These are phyloP conservation scores for Erebia epiphron DNA, from an alignment of 2,888 invertebrate genomes.

Conservation along the genomic window DNA sequence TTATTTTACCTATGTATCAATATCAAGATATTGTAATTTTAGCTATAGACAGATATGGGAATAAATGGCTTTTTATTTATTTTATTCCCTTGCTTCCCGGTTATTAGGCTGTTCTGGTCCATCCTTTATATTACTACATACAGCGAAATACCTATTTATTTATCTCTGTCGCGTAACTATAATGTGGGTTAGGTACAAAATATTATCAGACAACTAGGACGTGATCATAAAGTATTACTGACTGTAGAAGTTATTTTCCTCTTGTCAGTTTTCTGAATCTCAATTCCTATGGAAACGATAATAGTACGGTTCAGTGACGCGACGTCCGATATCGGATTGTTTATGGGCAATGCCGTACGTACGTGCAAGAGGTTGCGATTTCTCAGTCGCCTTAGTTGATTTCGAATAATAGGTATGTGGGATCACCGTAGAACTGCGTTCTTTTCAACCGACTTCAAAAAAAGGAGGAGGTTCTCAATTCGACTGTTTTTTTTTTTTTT, in stretches of 20 bases:
- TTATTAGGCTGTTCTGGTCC: too few species aligned
- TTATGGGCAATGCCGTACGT: conserved; percentile 63
- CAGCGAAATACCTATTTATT: conserved; percentile 21
- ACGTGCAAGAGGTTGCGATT: conserved; percentile 60
- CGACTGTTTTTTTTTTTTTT: too few species aligned
- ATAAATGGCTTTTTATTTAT: too few species aligned
- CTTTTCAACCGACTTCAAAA: too few species aligned
- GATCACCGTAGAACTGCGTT: neutral
- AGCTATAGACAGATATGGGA: too few species aligned
- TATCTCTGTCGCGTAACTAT: conserved; percentile 18
- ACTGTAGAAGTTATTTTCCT: conserved; percentile 43
- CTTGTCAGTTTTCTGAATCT: conserved; percentile 48
- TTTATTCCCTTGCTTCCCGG: too few species aligned
- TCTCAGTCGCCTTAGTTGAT: conserved; percentile 36
- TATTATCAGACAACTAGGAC: conserved; percentile 34
- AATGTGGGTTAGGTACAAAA: conserved; percentile 25
- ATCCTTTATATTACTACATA: neutral
- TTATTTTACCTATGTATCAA: too few species aligned
- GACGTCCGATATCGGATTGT: conserved; percentile 68
- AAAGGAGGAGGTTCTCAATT: too few species aligned
- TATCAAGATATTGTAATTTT: too few species aligned
- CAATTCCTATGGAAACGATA: conserved; percentile 49
- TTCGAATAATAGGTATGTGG: conserved; percentile 12
- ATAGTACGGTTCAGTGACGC: conserved; percentile 52
- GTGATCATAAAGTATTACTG: conserved; percentile 37